Percentiles rank a stretch among this genome's conserved stretches.
phyloP scores from a whole-genome alignment of 2,113 vertebrate species.

The Prunella fulvescens region DNA sequence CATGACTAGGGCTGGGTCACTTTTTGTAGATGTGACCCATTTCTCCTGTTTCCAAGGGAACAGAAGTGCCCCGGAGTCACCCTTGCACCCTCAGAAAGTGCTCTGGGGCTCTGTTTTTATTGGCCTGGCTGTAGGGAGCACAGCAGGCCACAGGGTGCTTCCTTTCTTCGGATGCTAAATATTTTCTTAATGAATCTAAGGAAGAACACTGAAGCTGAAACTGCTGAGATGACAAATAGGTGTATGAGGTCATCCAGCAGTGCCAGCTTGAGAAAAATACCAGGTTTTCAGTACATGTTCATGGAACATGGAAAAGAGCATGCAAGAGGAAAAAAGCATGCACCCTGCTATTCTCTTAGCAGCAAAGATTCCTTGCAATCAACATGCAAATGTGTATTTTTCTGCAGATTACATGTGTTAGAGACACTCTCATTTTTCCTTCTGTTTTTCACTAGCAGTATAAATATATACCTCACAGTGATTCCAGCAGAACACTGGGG shows the following conservation, averaged over 20 bases:
- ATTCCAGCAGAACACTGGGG: neutral
- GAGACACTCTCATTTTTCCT: slow-evolving; percentile 6
- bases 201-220: slow-evolving; percentile 8
- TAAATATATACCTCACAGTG: neutral
- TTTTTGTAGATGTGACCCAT: neutral
- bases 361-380: neutral
- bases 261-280: neutral
- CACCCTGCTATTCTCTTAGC: neutral
- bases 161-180: slow-evolving; percentile 9
- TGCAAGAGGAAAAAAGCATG: neutral
- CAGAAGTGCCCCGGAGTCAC: neutral
- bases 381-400: slow-evolving; percentile 13
- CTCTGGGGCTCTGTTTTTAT: neutral
- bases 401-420: slow-evolving; percentile 7
- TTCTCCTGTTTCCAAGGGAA: neutral
- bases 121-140: neutral
- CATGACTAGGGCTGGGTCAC: neutral
- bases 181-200: slow-evolving; percentile 44
- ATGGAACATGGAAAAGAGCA: neutral
- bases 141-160: neutral
- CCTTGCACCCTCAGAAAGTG: neutral
- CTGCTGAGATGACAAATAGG: slow-evolving; percentile 8
- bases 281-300: neutral
- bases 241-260: neutral
- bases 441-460: slow-evolving; percentile 31